phyloP scores from a whole-genome alignment of 2,888 invertebrate genomes.

The Stenodema calcarata region DNA sequence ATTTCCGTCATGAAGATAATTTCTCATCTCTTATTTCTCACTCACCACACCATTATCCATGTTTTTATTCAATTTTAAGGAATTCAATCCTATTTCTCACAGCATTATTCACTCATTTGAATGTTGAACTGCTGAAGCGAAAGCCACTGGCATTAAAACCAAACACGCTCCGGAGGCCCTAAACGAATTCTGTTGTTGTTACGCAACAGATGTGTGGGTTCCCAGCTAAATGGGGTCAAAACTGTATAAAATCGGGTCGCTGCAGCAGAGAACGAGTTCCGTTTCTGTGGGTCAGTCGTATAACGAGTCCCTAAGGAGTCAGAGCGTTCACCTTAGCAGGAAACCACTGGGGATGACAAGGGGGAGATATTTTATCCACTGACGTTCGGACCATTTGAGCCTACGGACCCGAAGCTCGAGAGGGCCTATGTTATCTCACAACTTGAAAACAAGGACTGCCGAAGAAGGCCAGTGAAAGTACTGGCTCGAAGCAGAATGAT shows the following conservation, averaged over 20 bases:
- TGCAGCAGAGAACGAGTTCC: neutral
- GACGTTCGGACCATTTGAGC: neutral
- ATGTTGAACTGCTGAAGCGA: neutral
- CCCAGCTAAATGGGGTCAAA: neutral
- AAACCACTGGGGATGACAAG: neutral
- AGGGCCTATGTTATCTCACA: neutral
- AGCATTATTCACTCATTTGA: neutral
- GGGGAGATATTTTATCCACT: neutral
- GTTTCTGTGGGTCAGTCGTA: neutral
- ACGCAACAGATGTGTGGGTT: neutral
- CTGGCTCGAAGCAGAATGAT: neutral
- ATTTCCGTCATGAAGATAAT: no score
- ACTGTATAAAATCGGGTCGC: neutral
- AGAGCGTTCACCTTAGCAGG: neutral
- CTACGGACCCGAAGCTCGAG: neutral
- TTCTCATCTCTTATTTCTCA: no score
- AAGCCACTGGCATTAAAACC: neutral
- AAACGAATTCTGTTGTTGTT: neutral
- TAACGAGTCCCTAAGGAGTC: neutral
- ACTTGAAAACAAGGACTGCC: neutral
- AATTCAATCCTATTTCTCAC: neutral
- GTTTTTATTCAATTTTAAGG: no score
- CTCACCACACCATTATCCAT: no score
- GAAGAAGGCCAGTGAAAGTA: neutral
- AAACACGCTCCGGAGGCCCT: neutral